Base-by-base conservation (phyloP, 2,888 invertebrate species). In the Synanthedon formicaeformis region DNA sequence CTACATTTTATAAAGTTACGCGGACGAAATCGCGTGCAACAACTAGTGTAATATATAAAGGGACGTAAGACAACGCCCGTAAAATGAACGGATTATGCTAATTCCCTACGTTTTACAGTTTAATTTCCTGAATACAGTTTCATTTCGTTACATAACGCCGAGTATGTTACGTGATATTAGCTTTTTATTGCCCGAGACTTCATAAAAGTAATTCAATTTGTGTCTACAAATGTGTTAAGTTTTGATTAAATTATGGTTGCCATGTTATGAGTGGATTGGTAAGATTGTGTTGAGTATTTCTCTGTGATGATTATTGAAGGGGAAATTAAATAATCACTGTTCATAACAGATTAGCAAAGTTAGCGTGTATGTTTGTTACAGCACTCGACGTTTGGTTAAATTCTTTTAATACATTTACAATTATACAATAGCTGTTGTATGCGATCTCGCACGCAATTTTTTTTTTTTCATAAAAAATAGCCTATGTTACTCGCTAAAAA, bases 101-200 rank as follows among this genome's bases (percentile, higher is more conserved):
- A 72, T 80, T 75, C 74, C 69, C 59, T 67, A 62, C 60, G 62
- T 63, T 80, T 83, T 81, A 84, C 81, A 73, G 76, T 75, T 82
- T 85, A 81, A 86, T 86, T 86, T 86, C 85, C 85, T 84, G 82
- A 76, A 74, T 73, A 77, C 69, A 60, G 10, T 34, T 62, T 62
- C 73, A 69, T 74, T 75, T 69, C 74, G 75, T 78, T 75, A 71
- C 73, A 71, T 67, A 69, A 65, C 58, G 57, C 57, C 59, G 14
- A 60, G 60, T 51, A 34, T 52, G 58, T 57, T 70, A 75, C 72
- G 73, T 73, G 72, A 63, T 73, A 71, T 71, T 68, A 67, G 67
- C 65, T 65, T 73, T 76, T 78, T 79, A 78, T 75, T 71, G 64
- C 59, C 62, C 60, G 60, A 55, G 60, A 54, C 54, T 48, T 56